Base-by-base conservation (phyloP, 2,888 invertebrate genomes). In the Synergus itoensis region DNA sequence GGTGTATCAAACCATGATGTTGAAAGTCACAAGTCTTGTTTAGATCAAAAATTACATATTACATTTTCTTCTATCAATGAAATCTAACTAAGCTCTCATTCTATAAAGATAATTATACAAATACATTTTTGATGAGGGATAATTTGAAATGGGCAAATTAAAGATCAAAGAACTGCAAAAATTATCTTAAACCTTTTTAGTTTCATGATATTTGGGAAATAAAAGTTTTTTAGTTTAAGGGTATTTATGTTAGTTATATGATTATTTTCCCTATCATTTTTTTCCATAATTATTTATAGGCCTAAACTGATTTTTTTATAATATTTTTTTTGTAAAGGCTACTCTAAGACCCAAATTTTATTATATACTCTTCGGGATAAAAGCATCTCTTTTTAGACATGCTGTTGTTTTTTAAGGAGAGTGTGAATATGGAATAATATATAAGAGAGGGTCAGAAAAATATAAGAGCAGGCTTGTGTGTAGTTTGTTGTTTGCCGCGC, bases 401-500 rank as follows among this genome's bases (percentile, higher is more conserved):
- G 16, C 45, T 16, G 36, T 4, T 36, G 36, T 48, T 18, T 12
- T 28, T 45, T 53, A 41, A 67, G 43, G 67, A 67, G 43, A 67
- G 18, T 67, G 67, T 67, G 43, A 67, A 67, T 67, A 65, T 9
- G 12, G 21, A 18, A 18, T 60, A 60, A 43, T 43, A 43, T 43
- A 0, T 65, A 53, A 53, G 36, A 73, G 53, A 53, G 73, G 73
- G 73, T 73, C 36, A 48, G 43, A 69, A 45, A 69, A 21, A 21
- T 67, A 69, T 53, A 28, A 69, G n/a, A n/a, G n/a, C n/a, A n/a
- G 53, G 53, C 53, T n/a, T 73, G 60, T 36, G 53, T 73, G 65
- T 62, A 86, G 85, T 88, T 88, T 88, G 88, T 88, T 88, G 84
- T 88, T 87, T 81, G 87, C 89, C 88, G 86, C 88, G 85, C 89